phyloP scores from a whole-genome alignment of 2,888 invertebrate genomes.

The Cacoxenus indagator region DNA sequence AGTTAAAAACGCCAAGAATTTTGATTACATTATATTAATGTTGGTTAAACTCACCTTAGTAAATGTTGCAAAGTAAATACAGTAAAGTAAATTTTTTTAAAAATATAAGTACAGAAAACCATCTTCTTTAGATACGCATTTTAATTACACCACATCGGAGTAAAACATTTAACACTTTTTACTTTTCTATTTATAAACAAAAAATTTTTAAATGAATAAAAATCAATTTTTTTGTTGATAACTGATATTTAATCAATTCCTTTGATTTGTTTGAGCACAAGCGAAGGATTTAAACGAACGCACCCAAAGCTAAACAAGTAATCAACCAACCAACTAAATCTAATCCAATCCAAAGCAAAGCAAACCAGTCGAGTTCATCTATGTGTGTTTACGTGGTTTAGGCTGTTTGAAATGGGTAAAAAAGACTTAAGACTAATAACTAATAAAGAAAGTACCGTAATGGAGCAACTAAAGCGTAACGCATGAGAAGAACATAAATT shows the following conservation, averaged over 20 bases:
- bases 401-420: constrained; percentile 65
- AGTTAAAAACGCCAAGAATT: too few species aligned
- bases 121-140: not conserved
- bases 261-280: constrained; percentile 66
- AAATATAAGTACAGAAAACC: constrained; percentile 10
- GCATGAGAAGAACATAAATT: constrained; percentile 1
- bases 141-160: not conserved
- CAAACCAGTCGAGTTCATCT: constrained; percentile 69
- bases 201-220: constrained; percentile 24
- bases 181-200: constrained; percentile 7
- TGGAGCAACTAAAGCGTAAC: not conserved
- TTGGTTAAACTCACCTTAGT: too few species aligned
- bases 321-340: not conserved
- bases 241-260: constrained; percentile 50
- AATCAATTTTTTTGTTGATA: too few species aligned
- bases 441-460: constrained; percentile 31
- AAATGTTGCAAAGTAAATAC: too few species aligned
- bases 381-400: constrained; percentile 70
- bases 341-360: constrained; percentile 32
- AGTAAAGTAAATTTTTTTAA: constrained; percentile 25
- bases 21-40: too few species aligned
- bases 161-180: not conserved
- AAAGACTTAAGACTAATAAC: constrained; percentile 24
- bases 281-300: constrained; percentile 57
- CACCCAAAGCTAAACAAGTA: constrained; percentile 34